phyloP scores from a whole-genome alignment of 2,888 invertebrate genomes.

The Meteorus colon region DNA sequence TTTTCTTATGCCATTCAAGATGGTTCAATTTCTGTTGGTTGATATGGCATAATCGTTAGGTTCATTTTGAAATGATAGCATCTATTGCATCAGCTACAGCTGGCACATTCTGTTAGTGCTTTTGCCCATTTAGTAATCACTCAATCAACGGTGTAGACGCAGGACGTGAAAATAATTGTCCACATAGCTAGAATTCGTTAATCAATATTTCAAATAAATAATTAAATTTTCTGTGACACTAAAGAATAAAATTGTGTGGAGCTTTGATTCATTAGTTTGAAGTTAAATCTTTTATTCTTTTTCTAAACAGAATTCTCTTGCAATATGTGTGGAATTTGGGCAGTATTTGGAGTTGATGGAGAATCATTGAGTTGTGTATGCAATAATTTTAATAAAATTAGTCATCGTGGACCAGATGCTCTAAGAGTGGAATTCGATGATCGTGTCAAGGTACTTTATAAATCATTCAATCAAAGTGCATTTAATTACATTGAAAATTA shows the following conservation, averaged over 20 bases:
- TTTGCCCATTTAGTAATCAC: too few relatives aligned
- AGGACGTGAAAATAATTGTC: background rate
- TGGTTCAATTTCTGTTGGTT: background rate
- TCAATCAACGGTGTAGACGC: background rate
- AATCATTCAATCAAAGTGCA: background rate
- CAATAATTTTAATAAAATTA: constrained; percentile 79
- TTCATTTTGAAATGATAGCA: background rate
- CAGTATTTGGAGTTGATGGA: constrained; percentile 79
- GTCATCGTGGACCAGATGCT: constrained; percentile 84
- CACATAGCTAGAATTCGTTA: background rate
- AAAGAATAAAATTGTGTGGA: background rate
- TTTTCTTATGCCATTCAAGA: too few relatives aligned
- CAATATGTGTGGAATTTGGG: constrained; percentile 87
- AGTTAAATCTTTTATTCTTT: background rate
- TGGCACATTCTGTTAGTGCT: background rate
- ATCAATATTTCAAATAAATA: background rate
- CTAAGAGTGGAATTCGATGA: constrained; percentile 83
- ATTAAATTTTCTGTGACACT: background rate
- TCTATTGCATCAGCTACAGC: background rate
- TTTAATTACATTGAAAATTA: background rate
- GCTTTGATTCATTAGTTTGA: background rate
- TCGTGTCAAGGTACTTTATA: constrained; percentile 75
- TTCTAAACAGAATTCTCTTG: background rate
- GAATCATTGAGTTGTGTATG: constrained; percentile 77
- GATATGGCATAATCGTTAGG: background rate